Conservation (phyloP, 2,113 vertebrate genomes). For the Oriolus oriolus region DNA sequence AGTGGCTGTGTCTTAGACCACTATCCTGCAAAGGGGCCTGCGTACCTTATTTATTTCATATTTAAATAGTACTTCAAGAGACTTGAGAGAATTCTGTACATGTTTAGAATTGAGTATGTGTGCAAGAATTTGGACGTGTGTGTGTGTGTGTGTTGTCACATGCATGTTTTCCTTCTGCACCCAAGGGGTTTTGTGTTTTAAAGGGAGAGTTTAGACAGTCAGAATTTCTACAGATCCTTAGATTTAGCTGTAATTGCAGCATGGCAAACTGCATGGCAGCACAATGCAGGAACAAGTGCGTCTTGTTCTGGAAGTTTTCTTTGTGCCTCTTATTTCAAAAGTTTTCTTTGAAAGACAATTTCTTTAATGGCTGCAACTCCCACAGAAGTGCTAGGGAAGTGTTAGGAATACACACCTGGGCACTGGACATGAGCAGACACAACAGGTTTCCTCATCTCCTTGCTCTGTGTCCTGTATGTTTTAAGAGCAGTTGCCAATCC, state of each 20-base stretch:
- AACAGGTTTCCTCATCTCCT: neutral
- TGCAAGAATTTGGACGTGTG: neutral
- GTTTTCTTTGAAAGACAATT: neutral
- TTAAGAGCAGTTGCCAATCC: neutral
- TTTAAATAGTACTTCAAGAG: neutral
- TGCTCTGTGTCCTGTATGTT: neutral
- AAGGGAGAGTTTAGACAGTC: neutral
- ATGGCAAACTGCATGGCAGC: neutral
- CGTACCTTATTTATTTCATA: neutral
- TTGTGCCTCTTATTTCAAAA: neutral
- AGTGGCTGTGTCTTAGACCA: neutral
- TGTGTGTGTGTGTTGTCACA: neutral
- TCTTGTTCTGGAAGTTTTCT: neutral
- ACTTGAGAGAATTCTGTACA: neutral
- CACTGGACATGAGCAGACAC: neutral
- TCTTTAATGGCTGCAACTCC: neutral
- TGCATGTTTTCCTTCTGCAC: neutral
- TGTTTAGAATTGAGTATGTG: neutral
- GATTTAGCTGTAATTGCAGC: neutral
- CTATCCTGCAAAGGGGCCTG: neutral
- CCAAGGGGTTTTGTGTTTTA: neutral
- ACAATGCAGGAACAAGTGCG: neutral
- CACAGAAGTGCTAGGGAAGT: fast-evolving
- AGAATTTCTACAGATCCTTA: neutral
- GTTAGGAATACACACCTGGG: neutral